Evolutionary conservation across 2,113 vertebrate genomes (phyloP).

Genomic region (Myiopsitta monachus): DNA sequence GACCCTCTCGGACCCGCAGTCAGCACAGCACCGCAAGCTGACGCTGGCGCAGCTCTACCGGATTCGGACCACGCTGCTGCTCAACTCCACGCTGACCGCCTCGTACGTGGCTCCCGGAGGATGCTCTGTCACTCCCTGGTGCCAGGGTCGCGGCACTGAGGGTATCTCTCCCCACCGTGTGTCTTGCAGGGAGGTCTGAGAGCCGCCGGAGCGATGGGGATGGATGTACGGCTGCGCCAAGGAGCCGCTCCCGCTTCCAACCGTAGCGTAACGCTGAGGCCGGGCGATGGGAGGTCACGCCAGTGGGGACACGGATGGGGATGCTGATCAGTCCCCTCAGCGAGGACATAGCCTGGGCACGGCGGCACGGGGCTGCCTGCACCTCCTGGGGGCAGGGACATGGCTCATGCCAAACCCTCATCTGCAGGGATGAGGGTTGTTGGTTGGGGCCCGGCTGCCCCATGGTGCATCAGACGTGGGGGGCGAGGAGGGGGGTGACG

Average conservation of each 20-base stretch:
- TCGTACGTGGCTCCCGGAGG: conserved; percentile 78
- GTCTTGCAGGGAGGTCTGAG: conserved; percentile 66
- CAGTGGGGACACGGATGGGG: not conserved
- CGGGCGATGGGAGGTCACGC: not conserved
- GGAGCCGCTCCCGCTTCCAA: conserved; percentile 14
- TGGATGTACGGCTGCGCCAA: not conserved
- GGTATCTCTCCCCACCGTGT: not conserved
- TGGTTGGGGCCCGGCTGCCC: rapidly evolving
- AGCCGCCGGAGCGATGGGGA: not conserved
- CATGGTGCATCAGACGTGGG: rapidly evolving
- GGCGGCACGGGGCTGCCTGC: not conserved
- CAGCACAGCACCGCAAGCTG: conserved; percentile 87
- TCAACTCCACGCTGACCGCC: conserved; percentile 94
- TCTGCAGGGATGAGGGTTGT: not conserved
- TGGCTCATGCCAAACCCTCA: not conserved
- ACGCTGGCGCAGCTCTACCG: conserved; percentile 89
- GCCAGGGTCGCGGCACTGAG: rapidly evolving
- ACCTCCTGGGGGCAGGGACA: not conserved
- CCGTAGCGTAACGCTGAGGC: not conserved
- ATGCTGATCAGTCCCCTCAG: not conserved
- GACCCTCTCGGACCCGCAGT: conserved; percentile 64
- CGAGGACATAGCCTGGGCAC: rapidly evolving
- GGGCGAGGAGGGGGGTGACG: not conserved
- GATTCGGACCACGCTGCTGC: conserved; percentile 90
- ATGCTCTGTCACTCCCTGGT: not conserved